Evolutionary conservation across 2,797 vertebrate genomes (phyloP).

Genomic region (Cygnus olor): DNA sequence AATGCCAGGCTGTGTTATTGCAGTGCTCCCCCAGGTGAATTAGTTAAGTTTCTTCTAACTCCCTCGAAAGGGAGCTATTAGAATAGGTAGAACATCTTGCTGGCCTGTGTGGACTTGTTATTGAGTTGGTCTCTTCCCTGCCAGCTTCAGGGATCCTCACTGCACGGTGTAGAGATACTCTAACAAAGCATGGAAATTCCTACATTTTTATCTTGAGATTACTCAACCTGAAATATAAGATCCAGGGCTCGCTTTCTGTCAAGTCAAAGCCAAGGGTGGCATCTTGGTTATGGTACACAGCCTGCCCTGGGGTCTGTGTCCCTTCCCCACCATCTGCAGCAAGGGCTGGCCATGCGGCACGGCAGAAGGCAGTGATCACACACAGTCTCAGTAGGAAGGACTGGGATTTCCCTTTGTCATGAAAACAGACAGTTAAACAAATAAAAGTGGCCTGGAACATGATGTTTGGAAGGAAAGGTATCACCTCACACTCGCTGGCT

Average conservation of each 20-base stretch:
- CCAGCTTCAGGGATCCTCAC: not conserved
- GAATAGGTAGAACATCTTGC: not conserved
- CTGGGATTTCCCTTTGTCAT: not conserved
- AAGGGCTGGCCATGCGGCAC: rapidly evolving
- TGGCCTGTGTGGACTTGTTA: not conserved
- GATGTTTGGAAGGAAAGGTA: not conserved
- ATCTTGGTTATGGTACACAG: not conserved
- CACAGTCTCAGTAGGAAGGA: not conserved
- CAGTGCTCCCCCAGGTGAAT: not conserved
- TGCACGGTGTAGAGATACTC: not conserved
- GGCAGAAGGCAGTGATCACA: not conserved
- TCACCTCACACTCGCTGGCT: not conserved
- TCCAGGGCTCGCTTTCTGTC: rapidly evolving
- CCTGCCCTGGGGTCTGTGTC: not conserved
- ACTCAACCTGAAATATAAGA: not conserved
- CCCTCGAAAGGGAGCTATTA: not conserved
- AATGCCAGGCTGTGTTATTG: not conserved
- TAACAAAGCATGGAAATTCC: not conserved
- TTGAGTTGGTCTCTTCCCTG: not conserved
- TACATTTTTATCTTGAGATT: not conserved
- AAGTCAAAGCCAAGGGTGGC: not conserved
- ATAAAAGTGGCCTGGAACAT: not conserved
- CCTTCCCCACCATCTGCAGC: not conserved
- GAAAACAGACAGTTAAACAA: not conserved
- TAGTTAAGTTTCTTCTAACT: not conserved